These are phyloP conservation scores for Enteromius radiatus DNA, from an alignment of 2,797 vertebrate genomes.

Conservation along the genomic window DNA sequence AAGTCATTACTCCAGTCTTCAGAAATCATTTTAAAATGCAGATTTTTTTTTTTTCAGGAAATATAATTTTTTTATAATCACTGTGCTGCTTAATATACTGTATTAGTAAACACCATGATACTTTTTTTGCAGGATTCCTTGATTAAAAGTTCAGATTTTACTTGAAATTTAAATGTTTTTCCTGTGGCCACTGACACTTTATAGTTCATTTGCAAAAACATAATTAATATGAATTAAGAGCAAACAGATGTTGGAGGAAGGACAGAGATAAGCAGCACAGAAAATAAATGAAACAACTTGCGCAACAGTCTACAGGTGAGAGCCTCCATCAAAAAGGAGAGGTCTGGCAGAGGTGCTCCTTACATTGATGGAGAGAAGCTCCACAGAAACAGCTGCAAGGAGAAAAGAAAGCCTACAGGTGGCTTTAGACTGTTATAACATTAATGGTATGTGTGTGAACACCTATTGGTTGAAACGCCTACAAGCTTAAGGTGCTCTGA, in stretches of 20 bases:
- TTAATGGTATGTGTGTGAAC: neutral
- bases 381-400: neutral
- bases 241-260: slow-evolving; percentile 15
- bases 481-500: neutral
- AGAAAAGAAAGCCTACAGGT: neutral
- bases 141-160: neutral
- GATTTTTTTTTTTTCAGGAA: neutral
- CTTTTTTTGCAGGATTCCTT: neutral
- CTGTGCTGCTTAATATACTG: neutral
- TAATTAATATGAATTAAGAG: neutral
- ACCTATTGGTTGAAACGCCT: neutral
- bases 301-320: neutral
- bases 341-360: neutral
- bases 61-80: neutral
- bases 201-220: neutral
- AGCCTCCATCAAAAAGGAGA: neutral
- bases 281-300: neutral
- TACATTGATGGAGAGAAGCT: neutral
- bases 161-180: neutral
- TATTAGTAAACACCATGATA: neutral
- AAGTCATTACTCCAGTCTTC: neutral
- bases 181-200: neutral
- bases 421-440: neutral
- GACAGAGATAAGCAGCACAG: neutral
- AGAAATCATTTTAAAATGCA: neutral